Evolutionary conservation across 2,888 invertebrate species (phyloP), one percentile per base, ranked within the genome.

Genomic region (Dryococelus australis): DNA sequence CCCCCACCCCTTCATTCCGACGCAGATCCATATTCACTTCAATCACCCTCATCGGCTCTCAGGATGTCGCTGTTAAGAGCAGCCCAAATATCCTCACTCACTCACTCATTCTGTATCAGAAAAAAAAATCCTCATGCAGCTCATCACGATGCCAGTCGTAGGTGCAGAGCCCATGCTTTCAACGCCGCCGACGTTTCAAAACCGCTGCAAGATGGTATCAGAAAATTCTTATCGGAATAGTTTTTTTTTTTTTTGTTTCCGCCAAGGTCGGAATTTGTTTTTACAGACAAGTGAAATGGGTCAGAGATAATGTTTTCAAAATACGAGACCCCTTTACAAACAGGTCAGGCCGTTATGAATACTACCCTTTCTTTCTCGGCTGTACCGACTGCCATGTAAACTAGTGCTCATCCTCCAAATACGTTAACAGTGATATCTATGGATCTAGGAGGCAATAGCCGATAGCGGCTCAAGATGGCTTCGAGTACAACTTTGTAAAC

Each of bases 291-390:
- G n/a, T 65, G 65, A 65, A 65, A 24, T 65, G 20, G n/a, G 65
- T 65, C 65, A 65, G 3, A 5, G 65, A 65, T 65, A 65, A 24
- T 65, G 65, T 65, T 65, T 65, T 65, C 24, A 65, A 65, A 65
- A 65, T 65, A 65, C n/a, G 65, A 65, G 65, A 65, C 65, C 65
- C 65, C 65, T 65, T 35, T 16, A 65, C 3, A n/a, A 24, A n/a
- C 65, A 65, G 65, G 65, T 65, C 65, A 65, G 65, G 16, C 65
- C 65, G 65, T 65, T 65, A 65, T 65, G 65, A 65, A 65, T 65
- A 24, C 65, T 24, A n/a, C 13, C 65, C 65, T 65, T 65, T 65
- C 20, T 65, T 65, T 24, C 65, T 16, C 65, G 2, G 20, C 0
- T 24, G 20, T 65, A 24, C n/a, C 20, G 20, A n/a, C 1, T 24